A percentile compares a stretch with the other conserved stretches of the same genome.
Conservation (phyloP, 1,140 invertebrate species). For the Drosophila tristis region DNA sequence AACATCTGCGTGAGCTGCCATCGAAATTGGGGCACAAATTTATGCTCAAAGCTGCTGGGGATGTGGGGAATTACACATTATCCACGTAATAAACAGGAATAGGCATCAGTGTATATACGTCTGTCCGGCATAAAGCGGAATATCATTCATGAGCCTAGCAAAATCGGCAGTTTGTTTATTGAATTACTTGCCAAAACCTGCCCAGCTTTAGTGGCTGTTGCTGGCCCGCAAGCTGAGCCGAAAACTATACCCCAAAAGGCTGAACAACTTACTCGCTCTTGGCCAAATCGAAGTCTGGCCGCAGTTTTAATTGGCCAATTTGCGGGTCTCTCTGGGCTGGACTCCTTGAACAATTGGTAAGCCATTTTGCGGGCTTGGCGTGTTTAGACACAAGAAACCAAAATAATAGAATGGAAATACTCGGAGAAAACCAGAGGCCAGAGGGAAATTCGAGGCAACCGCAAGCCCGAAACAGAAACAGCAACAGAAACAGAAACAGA, state of each 20-base stretch:
- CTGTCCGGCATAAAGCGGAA: background rate
- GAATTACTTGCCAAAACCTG: background rate
- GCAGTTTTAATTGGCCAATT: conserved; percentile 80
- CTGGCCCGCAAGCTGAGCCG: conserved; percentile 2
- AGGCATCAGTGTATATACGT: too few relatives aligned
- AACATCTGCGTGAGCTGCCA: conserved; percentile 18
- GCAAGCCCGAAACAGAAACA: conserved; percentile 34
- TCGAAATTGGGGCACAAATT: conserved; percentile 7
- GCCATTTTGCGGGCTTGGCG: conserved; percentile 68
- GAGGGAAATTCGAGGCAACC: conserved; percentile 30
- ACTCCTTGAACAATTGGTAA: conserved; percentile 55
- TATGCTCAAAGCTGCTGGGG: too few relatives aligned
- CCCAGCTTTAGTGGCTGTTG: background rate
- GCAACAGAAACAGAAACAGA: conserved; percentile 39
- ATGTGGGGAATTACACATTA: too few relatives aligned
- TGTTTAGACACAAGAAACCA: conserved; percentile 74
- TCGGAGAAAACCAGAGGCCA: background rate
- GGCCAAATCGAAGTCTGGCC: conserved; percentile 47
- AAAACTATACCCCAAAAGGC: conserved; percentile 27
- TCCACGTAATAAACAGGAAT: too few relatives aligned
- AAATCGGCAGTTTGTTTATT: background rate
- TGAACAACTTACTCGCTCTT: conserved; percentile 22
- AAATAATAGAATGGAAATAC: conserved; percentile 47
- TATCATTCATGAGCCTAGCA: background rate
- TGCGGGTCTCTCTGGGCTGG: conserved; percentile 37